These are phyloP conservation scores for Glaucomys volans DNA, from an alignment of 2,113 vertebrate species.

Conservation along the genomic window DNA sequence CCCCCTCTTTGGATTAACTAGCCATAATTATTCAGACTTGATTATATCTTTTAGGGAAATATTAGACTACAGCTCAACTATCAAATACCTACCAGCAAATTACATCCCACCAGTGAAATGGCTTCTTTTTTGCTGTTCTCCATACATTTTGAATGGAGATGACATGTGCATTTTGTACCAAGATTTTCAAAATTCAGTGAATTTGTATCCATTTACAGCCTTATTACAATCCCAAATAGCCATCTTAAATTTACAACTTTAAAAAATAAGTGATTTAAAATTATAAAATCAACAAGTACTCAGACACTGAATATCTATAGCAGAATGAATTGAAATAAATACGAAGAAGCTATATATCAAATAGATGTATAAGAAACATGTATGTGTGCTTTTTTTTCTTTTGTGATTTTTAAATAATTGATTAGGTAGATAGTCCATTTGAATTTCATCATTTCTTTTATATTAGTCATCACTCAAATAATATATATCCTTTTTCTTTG, in stretches of 20 bases:
- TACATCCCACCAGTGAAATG: background rate
- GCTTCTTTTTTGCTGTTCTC: background rate
- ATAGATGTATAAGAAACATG: too few relatives aligned
- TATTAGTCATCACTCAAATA: background rate
- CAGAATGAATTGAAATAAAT: conserved; percentile 17
- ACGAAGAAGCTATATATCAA: background rate
- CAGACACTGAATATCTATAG: background rate
- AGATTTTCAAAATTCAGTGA: conserved; percentile 17
- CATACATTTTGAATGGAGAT: background rate
- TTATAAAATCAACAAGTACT: background rate
- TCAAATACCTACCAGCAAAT: background rate
- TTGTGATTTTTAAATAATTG: conserved; percentile 23
- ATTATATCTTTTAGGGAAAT: background rate
- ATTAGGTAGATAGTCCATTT: background rate
- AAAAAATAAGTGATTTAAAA: background rate
- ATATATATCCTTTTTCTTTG: background rate
- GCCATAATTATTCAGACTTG: conserved; percentile 23
- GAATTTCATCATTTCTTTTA: conserved; percentile 40
- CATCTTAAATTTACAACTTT: background rate
- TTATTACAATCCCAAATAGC: background rate
- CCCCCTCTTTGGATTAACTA: background rate
- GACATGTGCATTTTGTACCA: background rate
- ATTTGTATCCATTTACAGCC: background rate
- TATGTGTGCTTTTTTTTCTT: background rate
- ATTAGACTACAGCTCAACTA: conserved; percentile 2